Evolutionary conservation across 2,113 vertebrate species (phyloP), one percentile per base, ranked within the genome.

Genomic region (Rafetus swinhoei): DNA sequence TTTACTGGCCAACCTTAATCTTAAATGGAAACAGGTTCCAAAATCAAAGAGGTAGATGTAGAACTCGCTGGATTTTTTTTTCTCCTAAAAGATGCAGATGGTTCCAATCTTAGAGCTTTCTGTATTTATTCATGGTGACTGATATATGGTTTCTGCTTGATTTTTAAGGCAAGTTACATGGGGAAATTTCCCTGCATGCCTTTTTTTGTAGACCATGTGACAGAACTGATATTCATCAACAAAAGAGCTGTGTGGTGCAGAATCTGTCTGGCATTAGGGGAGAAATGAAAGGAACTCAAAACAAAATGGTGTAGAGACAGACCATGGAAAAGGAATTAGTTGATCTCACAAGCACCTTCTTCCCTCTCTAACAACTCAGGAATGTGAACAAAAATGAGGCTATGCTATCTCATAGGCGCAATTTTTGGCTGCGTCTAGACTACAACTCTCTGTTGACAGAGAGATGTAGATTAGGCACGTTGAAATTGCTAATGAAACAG

Each of bases 121-220:
- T 56, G 4, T 89, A 0, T 76, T 74, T 91, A 87, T 89, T 91
- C 86, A 69, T 54, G 45, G 59, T 45, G 65, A 82, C 55, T 85
- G 82, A 80, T 19, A 77, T 39, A 24, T 4, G 53, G 76, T 27
- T 90, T 54, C 25, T 25, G 60, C 77, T 81, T 52, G 35, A 81
- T 85, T 94, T 82, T 85, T 83, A 72, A 93, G 55, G 25, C 13
- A 91, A 86, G 65, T 50, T 91, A 91, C 84, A 80, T 29, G 1
- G 12, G 92, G 35, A 7, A 95, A 56, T 77, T 93, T 90, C 18
- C 55, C 50, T 53, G 53, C 7, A 45, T 72, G 80, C 27, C 45
- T 29, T 10, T 93, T 90, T 55, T 52, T 69, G 82, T 62, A 87
- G 90, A 86, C 84, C 29, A 19, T 60, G 57, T 62, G 85, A 85